Conservation (phyloP, 2,113 vertebrate species). For the Mustela lutreola region DNA sequence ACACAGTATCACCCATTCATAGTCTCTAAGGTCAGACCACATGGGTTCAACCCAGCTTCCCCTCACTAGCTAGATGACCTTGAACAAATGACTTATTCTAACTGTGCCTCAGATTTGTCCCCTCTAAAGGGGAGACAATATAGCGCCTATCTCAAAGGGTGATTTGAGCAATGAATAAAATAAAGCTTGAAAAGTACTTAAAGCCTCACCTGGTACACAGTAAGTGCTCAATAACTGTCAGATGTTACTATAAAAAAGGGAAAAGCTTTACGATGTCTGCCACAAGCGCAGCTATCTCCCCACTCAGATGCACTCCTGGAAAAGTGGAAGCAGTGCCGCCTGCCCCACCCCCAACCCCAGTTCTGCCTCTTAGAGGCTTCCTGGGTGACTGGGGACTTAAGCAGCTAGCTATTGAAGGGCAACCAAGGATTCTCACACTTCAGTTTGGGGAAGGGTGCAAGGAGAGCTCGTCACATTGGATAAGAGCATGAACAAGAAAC, state of each 20-base stretch:
- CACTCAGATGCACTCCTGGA: not conserved
- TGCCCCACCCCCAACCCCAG: not conserved
- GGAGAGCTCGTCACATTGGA: not conserved
- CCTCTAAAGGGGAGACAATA: slow-evolving; percentile 15
- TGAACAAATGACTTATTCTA: slow-evolving; percentile 43
- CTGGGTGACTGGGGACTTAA: not conserved
- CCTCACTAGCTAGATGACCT: not conserved
- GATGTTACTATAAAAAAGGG: not conserved
- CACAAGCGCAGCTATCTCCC: not conserved
- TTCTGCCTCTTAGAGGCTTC: not conserved
- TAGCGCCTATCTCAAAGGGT: slow-evolving; percentile 31
- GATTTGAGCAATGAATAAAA: slow-evolving; percentile 61
- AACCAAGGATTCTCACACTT: not conserved
- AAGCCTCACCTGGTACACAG: slow-evolving; percentile 8
- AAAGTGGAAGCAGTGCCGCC: not conserved
- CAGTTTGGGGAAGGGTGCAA: too few species aligned
- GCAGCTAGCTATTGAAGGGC: not conserved
- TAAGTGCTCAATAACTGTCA: slow-evolving; percentile 47
- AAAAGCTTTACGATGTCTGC: not conserved
- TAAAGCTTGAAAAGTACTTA: slow-evolving; percentile 32
- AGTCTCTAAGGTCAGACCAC: not conserved
- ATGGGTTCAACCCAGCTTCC: not conserved
- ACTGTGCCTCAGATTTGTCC: not conserved
- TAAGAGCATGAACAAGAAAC: not conserved
- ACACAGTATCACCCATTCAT: not conserved